Evolutionary conservation across 1,140 invertebrate species (phyloP), one percentile per base, ranked within the genome.

Genomic region (Diachasma alloeum): DNA sequence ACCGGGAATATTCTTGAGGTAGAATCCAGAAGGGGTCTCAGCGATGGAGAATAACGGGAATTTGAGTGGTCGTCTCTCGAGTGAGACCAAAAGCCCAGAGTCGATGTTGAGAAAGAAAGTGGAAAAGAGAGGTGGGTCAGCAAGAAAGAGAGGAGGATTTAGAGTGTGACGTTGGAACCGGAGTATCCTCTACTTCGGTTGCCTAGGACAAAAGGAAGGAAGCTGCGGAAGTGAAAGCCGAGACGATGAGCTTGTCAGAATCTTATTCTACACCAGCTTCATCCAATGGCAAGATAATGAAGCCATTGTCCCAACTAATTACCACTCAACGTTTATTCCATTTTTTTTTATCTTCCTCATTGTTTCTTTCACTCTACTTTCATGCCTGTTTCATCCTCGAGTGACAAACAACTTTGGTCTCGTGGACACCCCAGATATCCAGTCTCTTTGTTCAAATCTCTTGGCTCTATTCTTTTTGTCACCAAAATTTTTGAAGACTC

Each of bases 171-270:
- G 59, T 63, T 26, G 24, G 24, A 31, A 26, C 15, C 15, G 59
- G 19, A 63, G 59, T 63, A 59, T 19, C 53, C 53, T 63, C 59
- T n/a, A 24, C 59, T 63, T 31, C 15, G 59, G 59, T 63, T 26
- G 59, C 4, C 24, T 24, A 19, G 59, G 59, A 63, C 59, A 63
- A 63, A 63, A 26, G 24, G 59, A 17, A 26, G 59, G 59, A 63
- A 63, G 59, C 59, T 26, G 19, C 59, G 59, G 59, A 63, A 63
- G 59, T 63, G 59, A 63, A 63, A 63, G 15, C 59, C 59, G 59
- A 63, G 59, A 63, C 59, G 59, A 63, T 63, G 59, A 63, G 59
- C 59, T 63, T 63, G 59, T 63, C 59, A 63, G 59, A 63, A 63
- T 63, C 59, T 63, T 63, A 24, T 63, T 63, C 24, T 63, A 63